phyloP scores from a whole-genome alignment of 2,888 invertebrate species.

The Dasypolia templi region DNA sequence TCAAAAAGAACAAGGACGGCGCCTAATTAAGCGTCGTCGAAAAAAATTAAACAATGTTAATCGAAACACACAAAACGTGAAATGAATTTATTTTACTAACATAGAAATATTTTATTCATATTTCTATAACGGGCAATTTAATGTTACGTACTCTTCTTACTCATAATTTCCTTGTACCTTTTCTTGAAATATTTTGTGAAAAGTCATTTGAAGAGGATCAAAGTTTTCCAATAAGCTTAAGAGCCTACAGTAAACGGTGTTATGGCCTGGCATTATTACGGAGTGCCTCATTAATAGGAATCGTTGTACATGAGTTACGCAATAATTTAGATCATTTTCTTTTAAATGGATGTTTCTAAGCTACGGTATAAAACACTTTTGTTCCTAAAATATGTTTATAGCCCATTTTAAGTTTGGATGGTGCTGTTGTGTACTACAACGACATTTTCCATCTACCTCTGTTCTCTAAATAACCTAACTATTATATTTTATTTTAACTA shows the following conservation, averaged over 20 bases:
- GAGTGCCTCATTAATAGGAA: slow-evolving; percentile 54
- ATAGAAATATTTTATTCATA: slow-evolving; percentile 37
- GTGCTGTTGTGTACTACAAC: neutral
- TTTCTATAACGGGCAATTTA: slow-evolving; percentile 32
- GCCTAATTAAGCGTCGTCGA: slow-evolving; percentile 41
- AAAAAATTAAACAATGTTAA: slow-evolving; percentile 45
- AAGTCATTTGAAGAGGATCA: slow-evolving; percentile 61
- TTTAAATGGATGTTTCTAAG: slow-evolving; percentile 46
- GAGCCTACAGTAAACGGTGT: slow-evolving; percentile 54
- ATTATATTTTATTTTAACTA: neutral
- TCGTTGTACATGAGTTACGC: slow-evolving; percentile 48
- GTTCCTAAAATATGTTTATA: neutral
- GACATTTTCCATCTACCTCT: neutral
- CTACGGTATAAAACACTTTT: slow-evolving; percentile 2
- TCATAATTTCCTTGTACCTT: slow-evolving; percentile 50
- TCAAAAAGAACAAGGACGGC: slow-evolving; percentile 36
- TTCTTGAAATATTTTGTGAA: slow-evolving; percentile 45
- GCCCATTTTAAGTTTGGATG: neutral
- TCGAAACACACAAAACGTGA: slow-evolving; percentile 32
- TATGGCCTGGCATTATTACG: slow-evolving; percentile 45
- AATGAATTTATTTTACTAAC: slow-evolving; percentile 28
- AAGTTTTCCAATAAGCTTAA: slow-evolving; percentile 67
- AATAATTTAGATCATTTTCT: slow-evolving; percentile 52
- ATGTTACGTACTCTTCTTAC: slow-evolving; percentile 42
- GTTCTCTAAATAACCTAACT: neutral